Conservation (phyloP, 2,888 invertebrate genomes). For the Podabrus alpinus region DNA sequence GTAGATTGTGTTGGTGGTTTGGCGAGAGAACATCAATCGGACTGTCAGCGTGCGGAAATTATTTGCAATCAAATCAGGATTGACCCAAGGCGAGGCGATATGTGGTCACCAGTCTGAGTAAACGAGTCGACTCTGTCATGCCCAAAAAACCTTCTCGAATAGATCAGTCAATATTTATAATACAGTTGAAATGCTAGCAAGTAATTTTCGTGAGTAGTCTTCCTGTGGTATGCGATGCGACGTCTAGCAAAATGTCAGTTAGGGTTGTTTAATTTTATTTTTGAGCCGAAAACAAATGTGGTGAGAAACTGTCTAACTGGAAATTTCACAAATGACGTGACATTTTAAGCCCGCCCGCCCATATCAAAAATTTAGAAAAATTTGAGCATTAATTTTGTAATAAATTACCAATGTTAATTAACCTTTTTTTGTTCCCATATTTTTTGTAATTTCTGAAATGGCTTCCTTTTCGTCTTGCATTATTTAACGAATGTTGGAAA, state of each 20-base stretch:
- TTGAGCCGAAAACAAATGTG: not conserved
- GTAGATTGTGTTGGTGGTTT: not conserved
- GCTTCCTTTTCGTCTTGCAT: not conserved
- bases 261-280: constrained; percentile 10
- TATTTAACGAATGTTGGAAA: not conserved
- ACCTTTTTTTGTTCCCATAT: not conserved
- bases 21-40: not conserved
- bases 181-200: not conserved
- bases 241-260: constrained; percentile 22
- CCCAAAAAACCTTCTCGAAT: not conserved
- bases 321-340: not conserved
- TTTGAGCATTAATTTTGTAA: not conserved
- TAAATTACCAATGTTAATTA: too few relatives aligned
- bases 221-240: constrained; percentile 8
- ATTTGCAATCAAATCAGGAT: not conserved
- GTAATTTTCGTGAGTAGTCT: constrained; percentile 23
- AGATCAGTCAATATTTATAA: not conserved
- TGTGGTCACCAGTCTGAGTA: not conserved
- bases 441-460: too few relatives aligned
- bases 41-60: not conserved
- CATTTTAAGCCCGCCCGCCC: not conserved
- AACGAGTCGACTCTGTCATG: not conserved
- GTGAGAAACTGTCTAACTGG: not conserved
- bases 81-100: not conserved
- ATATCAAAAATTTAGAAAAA: not conserved